Base-by-base conservation (phyloP, 2,797 vertebrate species). In the Holocentrus rufus region DNA sequence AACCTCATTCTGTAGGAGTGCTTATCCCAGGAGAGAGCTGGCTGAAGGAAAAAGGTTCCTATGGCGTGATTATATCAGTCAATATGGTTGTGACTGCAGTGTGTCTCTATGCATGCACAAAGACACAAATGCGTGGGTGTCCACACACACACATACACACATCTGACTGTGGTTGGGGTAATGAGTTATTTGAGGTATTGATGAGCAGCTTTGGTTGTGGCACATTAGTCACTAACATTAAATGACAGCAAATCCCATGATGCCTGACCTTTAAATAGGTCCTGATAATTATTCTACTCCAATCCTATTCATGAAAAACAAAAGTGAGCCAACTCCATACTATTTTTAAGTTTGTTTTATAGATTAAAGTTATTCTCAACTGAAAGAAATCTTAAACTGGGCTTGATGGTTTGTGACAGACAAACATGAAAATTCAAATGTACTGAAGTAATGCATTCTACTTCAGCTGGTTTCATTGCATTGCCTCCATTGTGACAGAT, bases 231-330 rank as follows among this genome's bases (percentile, higher is more conserved):
- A 20, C 18, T 42, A n/a, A 76, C 15, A 67, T 71, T 44, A 63
- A 64, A 83, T 74, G 62, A 79, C 77, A 76, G 63, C 20, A 66
- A 82, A 66, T 73, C 75, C 64, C 50, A 61, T 18, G 47, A 64
- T 54, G 72, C 42, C 8, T 63, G 57, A 76, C 60, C 69, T 78
- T 77, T 80, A 18, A 30, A 18, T 17, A 49, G 55, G 46, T 42
- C 22, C 27, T 44, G 11, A 52, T 58, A 46, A 69, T 69, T 47
- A 39, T 62, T 76, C 49, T 36, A 23, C 31, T 50, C 25, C 52
- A 27, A 4, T 42, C 25, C 15, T 5, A 5, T 30, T 58, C 1
- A 20, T 25, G 47, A 58, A 44, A 13, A 44, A 34, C 31, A 34
- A 34, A 34, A 17, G 42, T 44, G 13, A 15, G 14, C 47, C 47